Evolutionary conservation across 2,113 vertebrate species (phyloP).

Genomic region (Paraplagusia blochii): DNA sequence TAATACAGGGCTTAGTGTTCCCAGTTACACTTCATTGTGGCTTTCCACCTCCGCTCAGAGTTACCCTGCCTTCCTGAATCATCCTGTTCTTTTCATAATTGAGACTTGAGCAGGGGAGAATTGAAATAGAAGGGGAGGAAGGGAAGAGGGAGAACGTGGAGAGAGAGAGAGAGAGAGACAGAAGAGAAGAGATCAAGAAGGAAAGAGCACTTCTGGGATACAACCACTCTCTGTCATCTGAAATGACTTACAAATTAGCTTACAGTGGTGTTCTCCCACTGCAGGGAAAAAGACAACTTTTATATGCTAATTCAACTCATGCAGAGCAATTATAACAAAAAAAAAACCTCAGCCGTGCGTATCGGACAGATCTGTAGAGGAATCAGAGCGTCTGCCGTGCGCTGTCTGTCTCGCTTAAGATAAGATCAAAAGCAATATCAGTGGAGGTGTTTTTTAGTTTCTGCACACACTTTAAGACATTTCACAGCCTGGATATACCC

Average conservation of each 20-base stretch:
- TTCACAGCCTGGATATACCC: no score
- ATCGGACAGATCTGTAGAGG: constrained; percentile 59
- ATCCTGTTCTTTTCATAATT: constrained; percentile 47
- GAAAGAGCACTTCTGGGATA: constrained; percentile 65
- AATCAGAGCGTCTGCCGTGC: constrained; percentile 15
- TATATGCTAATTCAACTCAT: constrained; percentile 72
- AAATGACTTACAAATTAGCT: constrained; percentile 76
- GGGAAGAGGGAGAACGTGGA: constrained; percentile 12
- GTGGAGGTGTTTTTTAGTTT: no score
- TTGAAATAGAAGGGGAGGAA: constrained; percentile 33
- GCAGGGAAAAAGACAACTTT: constrained; percentile 57
- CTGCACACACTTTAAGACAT: no score
- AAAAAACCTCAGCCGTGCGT: constrained; percentile 49
- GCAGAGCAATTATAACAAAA: constrained; percentile 67
- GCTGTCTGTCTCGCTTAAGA: constrained; percentile 6
- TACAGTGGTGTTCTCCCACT: constrained; percentile 56
- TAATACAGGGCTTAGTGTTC: constrained; percentile 17
- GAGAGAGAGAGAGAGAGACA: constrained; percentile 12
- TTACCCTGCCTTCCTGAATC: constrained; percentile 14
- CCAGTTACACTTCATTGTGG: constrained; percentile 39
- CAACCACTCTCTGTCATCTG: constrained; percentile 70
- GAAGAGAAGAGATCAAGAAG: constrained; percentile 56
- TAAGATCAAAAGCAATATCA: background rate
- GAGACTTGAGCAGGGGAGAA: constrained; percentile 37
- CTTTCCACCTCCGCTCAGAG: background rate